These are phyloP conservation scores for Trichoplusia ni DNA, from an alignment of 1,140 invertebrate species.

Conservation along the genomic window DNA sequence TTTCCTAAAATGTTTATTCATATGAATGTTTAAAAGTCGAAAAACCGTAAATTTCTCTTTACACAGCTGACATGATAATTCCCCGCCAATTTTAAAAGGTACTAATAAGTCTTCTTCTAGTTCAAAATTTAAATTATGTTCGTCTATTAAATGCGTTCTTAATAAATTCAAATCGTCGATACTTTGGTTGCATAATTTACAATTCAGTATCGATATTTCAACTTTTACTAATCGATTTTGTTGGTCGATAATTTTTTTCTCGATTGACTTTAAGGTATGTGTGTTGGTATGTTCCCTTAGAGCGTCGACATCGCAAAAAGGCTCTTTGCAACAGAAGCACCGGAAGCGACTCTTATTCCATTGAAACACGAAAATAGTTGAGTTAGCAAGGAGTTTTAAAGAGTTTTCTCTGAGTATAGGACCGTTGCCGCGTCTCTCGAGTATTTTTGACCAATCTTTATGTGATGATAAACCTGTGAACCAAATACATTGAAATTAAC, in stretches of 20 bases:
- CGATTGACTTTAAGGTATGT: constrained; percentile 56
- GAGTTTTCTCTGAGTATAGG: constrained; percentile 62
- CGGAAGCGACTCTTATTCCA: constrained; percentile 67
- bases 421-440: constrained; percentile 51
- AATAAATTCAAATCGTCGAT: constrained; percentile 44
- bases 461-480: constrained; percentile 14
- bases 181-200: constrained; percentile 51
- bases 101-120: constrained; percentile 55
- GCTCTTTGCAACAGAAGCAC: constrained; percentile 68
- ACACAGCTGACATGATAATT: constrained; percentile 66
- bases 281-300: constrained; percentile 48
- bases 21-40: constrained; percentile 63
- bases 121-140: constrained; percentile 51
- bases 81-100: constrained; percentile 59
- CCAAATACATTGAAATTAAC: neutral
- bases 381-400: constrained; percentile 60
- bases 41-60: constrained; percentile 53
- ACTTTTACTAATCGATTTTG: constrained; percentile 67
- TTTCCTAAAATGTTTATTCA: constrained; percentile 71
- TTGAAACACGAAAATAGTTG: constrained; percentile 67
- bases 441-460: constrained; percentile 47
- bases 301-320: constrained; percentile 54
- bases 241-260: constrained; percentile 64
- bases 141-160: constrained; percentile 45
- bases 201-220: constrained; percentile 56